A percentile compares a stretch with the other conserved stretches of the same genome.
phyloP scores from a whole-genome alignment of 2,113 vertebrate genomes.

The Peromyscus polionotus region DNA sequence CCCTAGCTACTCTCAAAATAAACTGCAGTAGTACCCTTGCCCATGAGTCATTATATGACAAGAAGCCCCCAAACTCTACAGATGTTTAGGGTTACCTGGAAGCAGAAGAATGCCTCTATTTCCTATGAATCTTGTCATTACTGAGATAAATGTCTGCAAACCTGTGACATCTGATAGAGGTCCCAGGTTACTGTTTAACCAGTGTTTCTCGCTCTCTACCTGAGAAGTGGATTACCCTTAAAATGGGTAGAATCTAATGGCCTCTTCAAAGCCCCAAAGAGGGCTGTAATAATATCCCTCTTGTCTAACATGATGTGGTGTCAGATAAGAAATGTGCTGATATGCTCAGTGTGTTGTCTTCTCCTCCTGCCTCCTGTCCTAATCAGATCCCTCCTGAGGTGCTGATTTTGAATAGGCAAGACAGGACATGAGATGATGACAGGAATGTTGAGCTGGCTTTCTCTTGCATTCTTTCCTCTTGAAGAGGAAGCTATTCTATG shows the following conservation, averaged over 20 bases:
- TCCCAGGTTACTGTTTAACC: not conserved
- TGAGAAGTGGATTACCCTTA: not conserved
- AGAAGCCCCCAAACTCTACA: not conserved
- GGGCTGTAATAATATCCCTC: not conserved
- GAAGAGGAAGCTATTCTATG: not conserved
- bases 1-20: not conserved
- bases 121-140: not conserved
- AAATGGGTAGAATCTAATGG: not conserved
- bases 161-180: not conserved
- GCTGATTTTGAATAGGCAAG: not conserved
- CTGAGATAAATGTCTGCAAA: not conserved
- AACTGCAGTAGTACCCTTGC: not conserved
- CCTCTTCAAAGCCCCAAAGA: not conserved
- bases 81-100: not conserved
- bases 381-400: no score
- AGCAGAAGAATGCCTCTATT: not conserved
- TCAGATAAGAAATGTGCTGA: not conserved
- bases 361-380: not conserved
- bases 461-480: not conserved
- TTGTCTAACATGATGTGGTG: not conserved
- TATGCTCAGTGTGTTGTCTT: not conserved
- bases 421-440: accelerated
- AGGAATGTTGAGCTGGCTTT: not conserved
- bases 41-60: not conserved
- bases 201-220: not conserved